Conservation (phyloP, 2,888 invertebrate genomes). For the Drosophila vallismaia region DNA sequence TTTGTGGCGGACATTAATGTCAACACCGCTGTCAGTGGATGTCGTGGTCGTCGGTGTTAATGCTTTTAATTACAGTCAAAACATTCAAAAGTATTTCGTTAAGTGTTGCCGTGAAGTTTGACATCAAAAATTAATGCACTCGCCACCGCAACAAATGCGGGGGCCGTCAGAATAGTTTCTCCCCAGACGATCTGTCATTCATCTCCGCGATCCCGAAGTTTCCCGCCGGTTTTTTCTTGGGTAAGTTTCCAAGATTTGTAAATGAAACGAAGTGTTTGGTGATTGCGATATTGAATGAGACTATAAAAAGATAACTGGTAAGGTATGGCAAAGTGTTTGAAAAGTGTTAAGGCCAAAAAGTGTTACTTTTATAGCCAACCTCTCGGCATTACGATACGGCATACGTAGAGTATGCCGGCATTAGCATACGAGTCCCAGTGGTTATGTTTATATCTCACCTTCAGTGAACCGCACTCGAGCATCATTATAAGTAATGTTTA, state of each 20-base stretch:
- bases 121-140: constrained; percentile 66
- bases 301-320: constrained; percentile 5
- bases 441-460: constrained; percentile 21
- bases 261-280: constrained; percentile 20
- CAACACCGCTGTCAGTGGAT: constrained; percentile 51
- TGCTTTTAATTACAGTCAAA: constrained; percentile 69
- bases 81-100: constrained; percentile 61
- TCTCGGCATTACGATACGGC: constrained; percentile 13
- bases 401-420: constrained; percentile 27
- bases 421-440: constrained; percentile 51
- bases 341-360: neutral
- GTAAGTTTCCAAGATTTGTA: constrained; percentile 24
- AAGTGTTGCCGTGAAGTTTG: constrained; percentile 74
- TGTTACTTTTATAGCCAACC: constrained; percentile 41
- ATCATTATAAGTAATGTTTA: constrained; percentile 66
- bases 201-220: constrained; percentile 11
- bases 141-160: constrained; percentile 38
- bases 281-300: constrained; percentile 10
- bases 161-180: constrained; percentile 37
- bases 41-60: constrained; percentile 51
- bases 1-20: constrained; percentile 70
- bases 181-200: constrained; percentile 3
- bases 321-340: neutral
- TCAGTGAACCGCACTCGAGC: constrained; percentile 44
- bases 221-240: constrained; percentile 14